A percentile compares a stretch with the other conserved stretches of the same genome.
Conservation (phyloP, 2,113 vertebrate genomes). For the Piprites chloris region DNA sequence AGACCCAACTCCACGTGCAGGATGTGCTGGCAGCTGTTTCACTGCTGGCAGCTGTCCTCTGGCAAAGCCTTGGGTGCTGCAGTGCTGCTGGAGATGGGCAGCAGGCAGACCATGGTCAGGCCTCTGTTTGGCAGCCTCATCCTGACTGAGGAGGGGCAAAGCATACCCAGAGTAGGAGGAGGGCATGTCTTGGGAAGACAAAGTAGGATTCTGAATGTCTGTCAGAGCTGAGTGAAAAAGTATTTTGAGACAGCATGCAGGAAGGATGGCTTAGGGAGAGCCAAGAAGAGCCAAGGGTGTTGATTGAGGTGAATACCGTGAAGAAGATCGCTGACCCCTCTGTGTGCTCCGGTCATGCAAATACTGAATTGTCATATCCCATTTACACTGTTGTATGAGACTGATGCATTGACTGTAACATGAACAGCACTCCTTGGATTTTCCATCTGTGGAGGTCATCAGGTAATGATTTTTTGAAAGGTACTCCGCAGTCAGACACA, state of each 20-base stretch:
- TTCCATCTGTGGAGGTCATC: background rate
- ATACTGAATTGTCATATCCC: background rate
- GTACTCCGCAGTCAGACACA: background rate
- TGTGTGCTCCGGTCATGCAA: background rate
- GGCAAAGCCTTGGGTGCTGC: background rate
- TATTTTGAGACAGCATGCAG: background rate
- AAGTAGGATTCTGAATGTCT: background rate
- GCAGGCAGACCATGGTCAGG: background rate
- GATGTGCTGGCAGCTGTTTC: background rate
- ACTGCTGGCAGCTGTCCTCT: background rate
- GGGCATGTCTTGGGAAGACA: background rate
- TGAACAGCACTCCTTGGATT: background rate
- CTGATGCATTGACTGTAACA: background rate
- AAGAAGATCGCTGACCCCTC: background rate
- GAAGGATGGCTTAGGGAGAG: background rate
- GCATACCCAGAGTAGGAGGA: background rate
- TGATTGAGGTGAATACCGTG: background rate
- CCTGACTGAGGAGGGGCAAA: background rate
- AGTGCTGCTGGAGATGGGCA: background rate
- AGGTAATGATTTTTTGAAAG: background rate
- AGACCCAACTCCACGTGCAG: background rate
- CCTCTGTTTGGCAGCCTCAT: background rate
- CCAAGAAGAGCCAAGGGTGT: background rate
- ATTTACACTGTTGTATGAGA: background rate
- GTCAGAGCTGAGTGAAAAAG: background rate